A percentile compares a stretch with the other conserved stretches of the same genome.
Evolutionary conservation across 2,113 vertebrate species (phyloP).

Genomic region (Pedetes capensis): DNA sequence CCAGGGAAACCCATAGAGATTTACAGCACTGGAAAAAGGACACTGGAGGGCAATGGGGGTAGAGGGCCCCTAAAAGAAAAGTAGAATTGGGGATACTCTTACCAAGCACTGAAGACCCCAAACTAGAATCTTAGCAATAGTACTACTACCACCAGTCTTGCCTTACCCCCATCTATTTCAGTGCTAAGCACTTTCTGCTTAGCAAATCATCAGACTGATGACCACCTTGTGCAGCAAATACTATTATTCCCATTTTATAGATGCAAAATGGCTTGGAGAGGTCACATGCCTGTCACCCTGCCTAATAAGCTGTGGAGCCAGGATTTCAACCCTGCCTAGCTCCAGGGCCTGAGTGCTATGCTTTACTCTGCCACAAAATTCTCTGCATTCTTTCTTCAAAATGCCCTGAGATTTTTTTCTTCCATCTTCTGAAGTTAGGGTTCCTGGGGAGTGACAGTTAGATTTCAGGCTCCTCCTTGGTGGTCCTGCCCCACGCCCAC

Average conservation of each 20-base stretch:
- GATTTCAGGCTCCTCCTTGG: neutral
- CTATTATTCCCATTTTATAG: neutral
- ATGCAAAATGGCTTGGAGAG: neutral
- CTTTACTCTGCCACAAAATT: neutral
- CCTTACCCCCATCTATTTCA: neutral
- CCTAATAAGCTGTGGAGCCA: neutral
- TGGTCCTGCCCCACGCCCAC: neutral
- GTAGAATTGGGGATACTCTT: neutral
- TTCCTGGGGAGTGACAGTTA: neutral
- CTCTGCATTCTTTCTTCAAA: neutral
- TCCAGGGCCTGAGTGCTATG: neutral
- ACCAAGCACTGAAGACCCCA: neutral
- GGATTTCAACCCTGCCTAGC: neutral
- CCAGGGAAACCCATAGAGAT: neutral
- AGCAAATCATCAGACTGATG: neutral
- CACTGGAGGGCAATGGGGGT: no score
- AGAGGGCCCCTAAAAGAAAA: neutral
- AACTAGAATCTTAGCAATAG: neutral
- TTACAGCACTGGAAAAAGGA: neutral
- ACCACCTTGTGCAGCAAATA: neutral
- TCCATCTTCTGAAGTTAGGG: neutral
- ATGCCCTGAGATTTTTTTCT: neutral
- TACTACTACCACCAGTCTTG: no score
- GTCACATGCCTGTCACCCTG: neutral
- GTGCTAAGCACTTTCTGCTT: neutral